Evolutionary conservation across 2,113 vertebrate species (phyloP).

Genomic region (Aspidoscelis tigris): DNA sequence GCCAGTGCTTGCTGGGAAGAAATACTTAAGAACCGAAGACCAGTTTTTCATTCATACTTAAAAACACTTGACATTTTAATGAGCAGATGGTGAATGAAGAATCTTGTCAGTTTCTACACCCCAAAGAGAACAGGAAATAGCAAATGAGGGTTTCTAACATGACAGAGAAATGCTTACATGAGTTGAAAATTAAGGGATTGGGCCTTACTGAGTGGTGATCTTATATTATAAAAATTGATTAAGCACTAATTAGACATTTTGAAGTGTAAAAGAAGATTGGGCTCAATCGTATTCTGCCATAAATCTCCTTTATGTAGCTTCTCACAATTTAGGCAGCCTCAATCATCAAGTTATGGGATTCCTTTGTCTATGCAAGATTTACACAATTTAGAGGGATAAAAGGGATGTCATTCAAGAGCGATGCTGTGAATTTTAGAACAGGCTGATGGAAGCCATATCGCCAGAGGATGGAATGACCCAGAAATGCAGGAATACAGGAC

Average conservation of each 20-base stretch:
- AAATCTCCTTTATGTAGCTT: conserved; percentile 33
- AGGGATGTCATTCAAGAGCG: neutral
- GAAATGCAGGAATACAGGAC: neutral
- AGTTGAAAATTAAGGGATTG: conserved; percentile 65
- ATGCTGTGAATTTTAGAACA: neutral
- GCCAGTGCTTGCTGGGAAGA: conserved; percentile 55
- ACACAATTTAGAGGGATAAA: neutral
- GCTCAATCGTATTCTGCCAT: conserved; percentile 24
- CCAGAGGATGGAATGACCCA: neutral
- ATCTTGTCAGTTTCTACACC: conserved; percentile 65
- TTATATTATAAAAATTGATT: conserved; percentile 74
- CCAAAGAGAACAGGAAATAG: conserved; percentile 69
- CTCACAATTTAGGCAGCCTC: conserved; percentile 48
- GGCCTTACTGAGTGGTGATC: conserved; percentile 61
- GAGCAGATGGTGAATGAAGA: conserved; percentile 61
- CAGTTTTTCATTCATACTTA: conserved; percentile 59
- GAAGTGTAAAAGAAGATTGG: conserved; percentile 67
- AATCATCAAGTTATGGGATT: neutral
- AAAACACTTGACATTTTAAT: conserved; percentile 69
- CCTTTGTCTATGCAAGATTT: conserved; percentile 2
- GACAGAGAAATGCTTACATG: conserved; percentile 61
- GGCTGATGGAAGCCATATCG: neutral
- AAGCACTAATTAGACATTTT: conserved; percentile 69
- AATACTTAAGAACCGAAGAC: conserved; percentile 50
- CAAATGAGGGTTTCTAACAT: conserved; percentile 34